Conservation (phyloP, 1,140 invertebrate species). For the Hestina assimilis region DNA sequence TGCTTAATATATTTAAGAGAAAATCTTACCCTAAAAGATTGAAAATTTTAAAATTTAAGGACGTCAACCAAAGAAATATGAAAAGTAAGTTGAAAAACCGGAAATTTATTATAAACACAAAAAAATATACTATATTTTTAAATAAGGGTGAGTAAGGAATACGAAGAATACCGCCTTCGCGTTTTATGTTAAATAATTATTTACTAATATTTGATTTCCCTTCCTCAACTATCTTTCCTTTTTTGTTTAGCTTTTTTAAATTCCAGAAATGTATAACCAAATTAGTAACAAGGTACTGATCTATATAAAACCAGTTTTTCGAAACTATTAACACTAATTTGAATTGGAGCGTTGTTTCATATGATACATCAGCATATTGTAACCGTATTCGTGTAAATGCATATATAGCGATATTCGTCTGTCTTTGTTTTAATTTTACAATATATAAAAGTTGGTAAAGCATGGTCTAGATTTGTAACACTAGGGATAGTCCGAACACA, state of each 20-base stretch:
- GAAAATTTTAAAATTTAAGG: too few relatives aligned
- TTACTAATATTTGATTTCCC: background rate
- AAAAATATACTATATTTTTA: background rate
- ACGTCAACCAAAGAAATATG: too few relatives aligned
- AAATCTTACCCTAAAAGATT: too few relatives aligned
- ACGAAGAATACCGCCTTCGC: background rate
- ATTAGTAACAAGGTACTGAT: background rate
- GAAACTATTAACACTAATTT: background rate
- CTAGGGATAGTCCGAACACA: conserved; percentile 20
- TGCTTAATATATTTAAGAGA: too few relatives aligned
- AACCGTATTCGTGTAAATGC: background rate
- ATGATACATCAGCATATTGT: background rate
- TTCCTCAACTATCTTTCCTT: background rate
- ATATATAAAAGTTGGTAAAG: conserved; percentile 9
- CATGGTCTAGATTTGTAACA: conserved; percentile 24
- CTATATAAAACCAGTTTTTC: background rate
- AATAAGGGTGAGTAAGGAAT: background rate
- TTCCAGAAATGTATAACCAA: background rate
- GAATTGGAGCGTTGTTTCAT: background rate
- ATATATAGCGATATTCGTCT: background rate
- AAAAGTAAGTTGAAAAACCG: too few relatives aligned
- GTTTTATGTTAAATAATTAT: background rate
- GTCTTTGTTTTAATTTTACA: background rate
- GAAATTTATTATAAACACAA: too few relatives aligned
- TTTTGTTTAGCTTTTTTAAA: background rate